Conservation (phyloP, 2,113 vertebrate species). For the Pycnonotus jocosus region DNA sequence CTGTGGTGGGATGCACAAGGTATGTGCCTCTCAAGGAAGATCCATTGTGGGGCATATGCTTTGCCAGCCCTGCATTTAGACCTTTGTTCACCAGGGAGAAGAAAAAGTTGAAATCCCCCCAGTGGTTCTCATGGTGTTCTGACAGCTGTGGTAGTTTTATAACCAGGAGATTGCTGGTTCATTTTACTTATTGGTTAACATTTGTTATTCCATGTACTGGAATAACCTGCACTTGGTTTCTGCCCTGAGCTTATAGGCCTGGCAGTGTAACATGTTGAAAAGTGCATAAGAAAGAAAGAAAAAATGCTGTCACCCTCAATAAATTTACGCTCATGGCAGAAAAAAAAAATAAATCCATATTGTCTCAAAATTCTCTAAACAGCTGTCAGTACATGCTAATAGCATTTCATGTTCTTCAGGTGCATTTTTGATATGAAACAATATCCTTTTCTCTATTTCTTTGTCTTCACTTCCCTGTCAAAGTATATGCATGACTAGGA, state of each 20-base stretch:
- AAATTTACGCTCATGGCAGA: neutral
- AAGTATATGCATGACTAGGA: neutral
- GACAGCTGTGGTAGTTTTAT: neutral
- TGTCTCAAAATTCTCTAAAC: neutral
- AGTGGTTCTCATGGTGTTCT: neutral
- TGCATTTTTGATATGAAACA: neutral
- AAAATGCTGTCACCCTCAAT: fast-evolving
- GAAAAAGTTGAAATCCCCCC: neutral
- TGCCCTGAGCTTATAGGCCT: neutral
- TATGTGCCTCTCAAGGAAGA: neutral
- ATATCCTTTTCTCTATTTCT: neutral
- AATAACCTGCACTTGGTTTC: neutral
- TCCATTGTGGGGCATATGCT: neutral
- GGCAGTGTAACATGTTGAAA: neutral
- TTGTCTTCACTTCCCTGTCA: neutral
- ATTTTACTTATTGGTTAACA: neutral
- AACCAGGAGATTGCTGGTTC: neutral
- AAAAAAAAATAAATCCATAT: neutral
- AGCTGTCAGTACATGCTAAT: neutral
- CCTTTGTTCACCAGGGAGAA: neutral
- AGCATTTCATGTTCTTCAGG: neutral
- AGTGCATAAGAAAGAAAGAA: neutral
- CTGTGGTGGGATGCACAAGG: neutral
- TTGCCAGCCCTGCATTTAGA: neutral
- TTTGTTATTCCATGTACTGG: neutral